These are phyloP conservation scores for Ciconia nigra DNA, from an alignment of 2,797 vertebrate species.

Conservation along the genomic window DNA sequence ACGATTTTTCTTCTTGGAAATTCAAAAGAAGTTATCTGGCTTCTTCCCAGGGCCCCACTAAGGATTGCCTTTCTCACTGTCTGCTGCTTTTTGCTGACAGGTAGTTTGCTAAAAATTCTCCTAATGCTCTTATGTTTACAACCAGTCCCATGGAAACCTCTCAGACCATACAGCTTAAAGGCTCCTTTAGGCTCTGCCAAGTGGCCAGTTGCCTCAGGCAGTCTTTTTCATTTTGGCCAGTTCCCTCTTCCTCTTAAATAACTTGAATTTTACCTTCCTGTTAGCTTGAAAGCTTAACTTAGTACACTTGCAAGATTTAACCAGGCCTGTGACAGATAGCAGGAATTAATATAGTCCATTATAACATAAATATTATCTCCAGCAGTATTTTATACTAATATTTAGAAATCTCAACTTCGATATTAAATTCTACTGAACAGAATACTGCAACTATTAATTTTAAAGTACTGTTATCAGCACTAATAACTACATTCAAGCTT, in stretches of 20 bases:
- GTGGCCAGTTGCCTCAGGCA: background rate
- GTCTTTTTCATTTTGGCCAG: background rate
- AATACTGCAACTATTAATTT: background rate
- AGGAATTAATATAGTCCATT: background rate
- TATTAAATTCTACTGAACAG: background rate
- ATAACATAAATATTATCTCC: background rate
- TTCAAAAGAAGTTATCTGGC: background rate
- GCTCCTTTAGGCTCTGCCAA: background rate
- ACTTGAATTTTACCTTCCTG: background rate
- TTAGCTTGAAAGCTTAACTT: background rate
- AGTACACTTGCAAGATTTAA: background rate
- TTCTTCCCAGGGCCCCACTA: background rate
- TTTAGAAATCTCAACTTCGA: background rate
- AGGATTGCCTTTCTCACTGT: background rate
- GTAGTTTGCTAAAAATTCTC: background rate
- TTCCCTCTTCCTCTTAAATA: background rate
- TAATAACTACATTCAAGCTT: background rate
- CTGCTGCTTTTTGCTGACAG: conserved; percentile 11
- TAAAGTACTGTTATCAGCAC: background rate
- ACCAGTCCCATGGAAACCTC: background rate
- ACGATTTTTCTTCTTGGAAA: background rate
- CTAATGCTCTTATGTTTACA: background rate
- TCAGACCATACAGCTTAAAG: background rate
- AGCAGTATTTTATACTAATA: background rate
- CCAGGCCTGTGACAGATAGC: background rate